Base-by-base conservation (phyloP, 2,888 invertebrate species). In the Tiliacea aurago region DNA sequence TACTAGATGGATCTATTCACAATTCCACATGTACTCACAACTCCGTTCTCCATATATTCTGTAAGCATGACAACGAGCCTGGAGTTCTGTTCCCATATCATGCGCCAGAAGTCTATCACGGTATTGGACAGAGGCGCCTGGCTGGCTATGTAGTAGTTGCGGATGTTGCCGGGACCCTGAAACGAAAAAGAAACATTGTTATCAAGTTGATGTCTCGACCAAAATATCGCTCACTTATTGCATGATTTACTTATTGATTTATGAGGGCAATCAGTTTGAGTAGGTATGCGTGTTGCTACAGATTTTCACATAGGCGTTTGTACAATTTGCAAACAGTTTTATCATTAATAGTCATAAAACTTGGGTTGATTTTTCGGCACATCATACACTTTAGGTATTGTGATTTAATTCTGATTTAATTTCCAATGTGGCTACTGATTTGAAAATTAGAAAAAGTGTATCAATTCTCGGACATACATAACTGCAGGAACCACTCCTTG, bases 81-180 rank as follows among this genome's bases (percentile, higher is more conserved):
- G 20, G 97, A 97, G 93, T 99, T 98, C 92, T 99, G 99, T 90
- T 99, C 99, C 99, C 99, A 99, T 67, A 99, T 97, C 99, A 99
- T 99, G 59, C 98, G 97, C 99, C 99, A 99, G 93, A 99, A 99
- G 94, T 99, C 99, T 47, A 97, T 96, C 1, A 98, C 97, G 0
- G 99, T 99, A 83, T 97, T 97, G 73, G 98, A 97, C 84, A 99
- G 95, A 0, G 99, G 99, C 15, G 98, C 99, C 94, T 99, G 99
- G 87, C 98, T 98, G 28, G 99, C 98, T 51, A 99, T 99, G 94
- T 99, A 99, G 92, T 98, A 98, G 88, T 98, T 98, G 45, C 97
- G 97, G 33, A 97, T 97, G 89, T 98, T 98, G 87, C 98, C 98
- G 0, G 98, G 98, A 68, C 99, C 99, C 99, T 99, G 64, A 83